Base-by-base conservation (phyloP, 2,888 invertebrate species). In the Nymphalis c-album region DNA sequence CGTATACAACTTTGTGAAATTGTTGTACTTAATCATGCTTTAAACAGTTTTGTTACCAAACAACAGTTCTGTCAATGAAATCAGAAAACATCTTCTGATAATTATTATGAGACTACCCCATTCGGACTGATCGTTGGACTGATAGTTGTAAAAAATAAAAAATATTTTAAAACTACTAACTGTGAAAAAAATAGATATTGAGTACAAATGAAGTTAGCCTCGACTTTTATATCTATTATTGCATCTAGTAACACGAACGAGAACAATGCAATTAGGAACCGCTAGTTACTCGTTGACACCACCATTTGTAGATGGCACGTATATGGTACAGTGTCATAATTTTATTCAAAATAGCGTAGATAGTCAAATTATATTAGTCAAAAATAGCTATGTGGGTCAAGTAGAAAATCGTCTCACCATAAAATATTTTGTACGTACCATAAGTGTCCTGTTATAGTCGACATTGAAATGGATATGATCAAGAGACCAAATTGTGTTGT, bases 191-290 rank as follows among this genome's bases (percentile, higher is more conserved):
- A n/a, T 51, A 6, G 20, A 53, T 26, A 26, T 18, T 47, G 5
- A 18, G 17, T 20, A 40, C 13, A 50, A 50, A 51, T 31, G 6
- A 53, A 22, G 5, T 18, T 63, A 60, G 59, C 63, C 67, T 63
- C 63, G 63, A 26, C 51, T 58, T 61, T 58, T 64, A 69, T 59
- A 60, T 65, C 65, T 50, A 53, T 66, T 47, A 60, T 59, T 48
- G 62, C 35, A 61, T 57, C 68, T 74, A 71, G 83, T 81, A 81
- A 80, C 40, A 13, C 3, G 40, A 40, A 75, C 79, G 81, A 83
- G 84, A 87, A 86, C 87, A 88, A 86, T 83, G 80, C 79, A 87
- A 80, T 87, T 86, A 85, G 78, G 75, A 69, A 61, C 70, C 57
- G 58, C 67, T 68, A 64, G 68, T 70, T 62, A 77, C 75, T 72